These are phyloP conservation scores for Zygothrica quintamaculata DNA, from an alignment of 2,888 invertebrate genomes.

Conservation along the genomic window DNA sequence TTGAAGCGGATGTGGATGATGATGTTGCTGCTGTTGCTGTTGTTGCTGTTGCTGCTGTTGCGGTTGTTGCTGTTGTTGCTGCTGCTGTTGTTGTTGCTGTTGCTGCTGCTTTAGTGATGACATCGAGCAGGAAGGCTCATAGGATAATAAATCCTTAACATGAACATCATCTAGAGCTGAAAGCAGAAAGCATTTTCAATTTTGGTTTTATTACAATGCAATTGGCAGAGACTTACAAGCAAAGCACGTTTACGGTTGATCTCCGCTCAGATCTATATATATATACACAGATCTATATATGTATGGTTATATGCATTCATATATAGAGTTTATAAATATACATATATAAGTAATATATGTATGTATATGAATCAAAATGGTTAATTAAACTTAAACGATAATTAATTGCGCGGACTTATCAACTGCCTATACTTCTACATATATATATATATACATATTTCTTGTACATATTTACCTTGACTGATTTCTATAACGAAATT, in stretches of 20 bases:
- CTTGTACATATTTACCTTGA: slow-evolving; percentile 77
- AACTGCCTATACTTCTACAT: too few relatives aligned
- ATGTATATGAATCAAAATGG: slow-evolving; percentile 20
- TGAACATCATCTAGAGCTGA: slow-evolving; percentile 77
- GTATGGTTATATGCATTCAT: slow-evolving; percentile 36
- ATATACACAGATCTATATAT: slow-evolving; percentile 61
- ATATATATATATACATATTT: slow-evolving; percentile 8
- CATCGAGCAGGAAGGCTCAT: slow-evolving; percentile 75
- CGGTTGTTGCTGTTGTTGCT: slow-evolving; percentile 61
- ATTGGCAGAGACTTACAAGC: slow-evolving; percentile 82
- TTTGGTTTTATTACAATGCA: slow-evolving; percentile 79
- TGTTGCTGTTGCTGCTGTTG: slow-evolving; percentile 54
- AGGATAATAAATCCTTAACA: slow-evolving; percentile 71
- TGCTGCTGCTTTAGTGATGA: slow-evolving; percentile 62
- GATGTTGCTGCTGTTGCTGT: slow-evolving; percentile 45
- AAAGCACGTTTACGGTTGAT: slow-evolving; percentile 74
- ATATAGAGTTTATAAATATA: slow-evolving; percentile 45
- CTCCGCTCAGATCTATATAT: slow-evolving; percentile 65
- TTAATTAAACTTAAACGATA: slow-evolving; percentile 69
- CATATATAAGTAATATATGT: slow-evolving; percentile 28
- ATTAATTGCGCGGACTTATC: slow-evolving; percentile 49
- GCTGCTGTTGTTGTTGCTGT: slow-evolving; percentile 63
- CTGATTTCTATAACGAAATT: slow-evolving; percentile 84
- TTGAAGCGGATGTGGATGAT: slow-evolving; percentile 38
- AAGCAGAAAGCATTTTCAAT: slow-evolving; percentile 82